Base-by-base conservation (phyloP, 2,888 invertebrate species). In the Thysanoteuthis rhombus region DNA sequence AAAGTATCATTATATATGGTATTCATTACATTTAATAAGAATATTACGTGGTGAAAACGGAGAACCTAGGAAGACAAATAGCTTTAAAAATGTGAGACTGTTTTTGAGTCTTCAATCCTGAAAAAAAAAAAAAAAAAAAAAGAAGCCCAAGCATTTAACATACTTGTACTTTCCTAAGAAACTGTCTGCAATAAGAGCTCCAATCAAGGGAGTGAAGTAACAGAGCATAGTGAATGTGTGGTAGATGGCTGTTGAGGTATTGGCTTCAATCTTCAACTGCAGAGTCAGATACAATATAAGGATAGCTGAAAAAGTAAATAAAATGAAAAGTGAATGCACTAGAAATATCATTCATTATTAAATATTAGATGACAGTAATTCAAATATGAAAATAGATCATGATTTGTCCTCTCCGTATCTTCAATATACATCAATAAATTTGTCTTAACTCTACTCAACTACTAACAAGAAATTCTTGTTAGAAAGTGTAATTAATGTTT, bases 111-210 rank as follows among this genome's bases (percentile, higher is more conserved):
- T 5, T 16, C 10, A 16, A 38, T 90, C 32, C 90, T 90, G 0
- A 32, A 0, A 32, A 90, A 38, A 32, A 0, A 90, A 90, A 25
- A 52, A 52, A 22, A n/a, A n/a, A 45, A 45, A 16, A 45, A 45
- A 16, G 19, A 45, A 45, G 12, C 8, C 12, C 0, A 32, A 38
- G 1, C 28, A 89, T 89, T 42, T 38, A 0, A 93, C 95, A 94
- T 95, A 97, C 98, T 97, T 98, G 97, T 98, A 99, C 97, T 99
- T 98, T 93, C 99, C 99, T 92, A 99, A 97, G 97, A 98, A 98
- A 94, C 99, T 98, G 97, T 99, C 99, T 0, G 99, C 99, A 89
- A 99, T 97, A 96, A 99, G 98, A 45, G 99, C 99, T 4, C 99
- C 99, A 52, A 99, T 96, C 4, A 99, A 95, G 0, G 99, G 99